These are phyloP conservation scores for Nanger granti DNA, from an alignment of 2,113 vertebrate genomes.

Conservation along the genomic window DNA sequence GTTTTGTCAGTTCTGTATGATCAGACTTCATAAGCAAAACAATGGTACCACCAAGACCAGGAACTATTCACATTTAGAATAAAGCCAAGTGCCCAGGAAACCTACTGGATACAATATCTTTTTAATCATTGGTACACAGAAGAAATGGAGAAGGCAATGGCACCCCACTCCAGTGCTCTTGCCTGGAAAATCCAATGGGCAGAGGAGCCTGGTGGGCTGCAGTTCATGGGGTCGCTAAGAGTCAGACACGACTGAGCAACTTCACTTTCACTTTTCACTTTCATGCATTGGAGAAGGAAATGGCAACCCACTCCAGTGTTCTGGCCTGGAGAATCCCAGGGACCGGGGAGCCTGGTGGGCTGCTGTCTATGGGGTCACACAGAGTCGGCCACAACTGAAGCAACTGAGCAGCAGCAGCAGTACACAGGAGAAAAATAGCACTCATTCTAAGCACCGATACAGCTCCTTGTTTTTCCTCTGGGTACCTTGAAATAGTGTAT, in stretches of 20 bases:
- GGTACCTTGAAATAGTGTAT: not conserved
- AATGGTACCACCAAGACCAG: not conserved
- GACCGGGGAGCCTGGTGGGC: accelerated
- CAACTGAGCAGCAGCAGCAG: too few relatives aligned
- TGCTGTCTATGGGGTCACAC: too few relatives aligned
- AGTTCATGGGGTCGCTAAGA: too few relatives aligned
- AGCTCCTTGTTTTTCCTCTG: not conserved
- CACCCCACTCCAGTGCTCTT: too few relatives aligned
- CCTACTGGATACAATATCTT: not conserved
- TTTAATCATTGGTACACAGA: not conserved
- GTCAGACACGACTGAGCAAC: accelerated
- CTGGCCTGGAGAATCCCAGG: too few relatives aligned
- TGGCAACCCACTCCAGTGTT: too few relatives aligned
- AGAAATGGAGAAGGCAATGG: not conserved
- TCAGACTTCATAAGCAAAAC: conserved; percentile 3
- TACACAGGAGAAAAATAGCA: not conserved
- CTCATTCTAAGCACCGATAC: not conserved
- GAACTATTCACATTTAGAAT: not conserved
- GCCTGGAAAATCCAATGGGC: too few relatives aligned
- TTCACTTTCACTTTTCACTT: too few relatives aligned
- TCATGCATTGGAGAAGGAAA: too few relatives aligned
- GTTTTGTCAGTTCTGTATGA: not conserved
- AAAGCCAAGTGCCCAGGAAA: not conserved
- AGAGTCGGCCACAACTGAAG: too few relatives aligned
- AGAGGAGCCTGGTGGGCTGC: too few relatives aligned